Conservation (phyloP, 2,888 invertebrate genomes). For the Pyrrhia umbra region DNA sequence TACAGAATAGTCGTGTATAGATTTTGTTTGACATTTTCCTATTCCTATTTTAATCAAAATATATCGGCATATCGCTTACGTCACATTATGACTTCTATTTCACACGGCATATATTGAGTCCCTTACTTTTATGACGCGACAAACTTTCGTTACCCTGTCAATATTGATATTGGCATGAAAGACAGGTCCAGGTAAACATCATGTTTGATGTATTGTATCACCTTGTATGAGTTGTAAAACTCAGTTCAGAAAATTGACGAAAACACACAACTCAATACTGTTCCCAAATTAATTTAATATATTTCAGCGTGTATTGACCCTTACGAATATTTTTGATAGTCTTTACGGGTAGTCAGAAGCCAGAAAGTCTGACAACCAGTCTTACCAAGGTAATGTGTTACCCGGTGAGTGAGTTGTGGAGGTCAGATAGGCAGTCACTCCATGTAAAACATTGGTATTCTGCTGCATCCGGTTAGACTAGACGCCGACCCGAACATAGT, state of each 20-base stretch:
- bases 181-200: slow-evolving; percentile 32
- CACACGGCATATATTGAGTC: slow-evolving; percentile 16
- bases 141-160: slow-evolving; percentile 14
- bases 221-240: slow-evolving; percentile 37
- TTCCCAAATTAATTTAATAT: not conserved
- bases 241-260: not conserved
- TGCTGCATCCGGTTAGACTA: no score
- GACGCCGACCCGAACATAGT: no score
- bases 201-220: slow-evolving; percentile 27
- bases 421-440: no score
- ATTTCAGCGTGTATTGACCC: no score
- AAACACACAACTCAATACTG: not conserved
- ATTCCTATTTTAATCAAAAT: slow-evolving; percentile 1
- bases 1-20: no score
- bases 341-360: no score
- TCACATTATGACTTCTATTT: slow-evolving; percentile 3
- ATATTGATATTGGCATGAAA: slow-evolving; percentile 47
- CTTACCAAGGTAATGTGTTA: no score
- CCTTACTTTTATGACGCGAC: slow-evolving; percentile 42
- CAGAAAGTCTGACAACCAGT: no score
- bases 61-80: slow-evolving; percentile 21
- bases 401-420: no score
- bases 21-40: no score
- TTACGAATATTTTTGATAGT: no score
- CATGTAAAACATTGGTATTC: no score